Percentiles rank a stretch among this genome's conserved stretches.
Evolutionary conservation across 2,888 invertebrate species (phyloP).

Genomic region (Drosophila phalerata): DNA sequence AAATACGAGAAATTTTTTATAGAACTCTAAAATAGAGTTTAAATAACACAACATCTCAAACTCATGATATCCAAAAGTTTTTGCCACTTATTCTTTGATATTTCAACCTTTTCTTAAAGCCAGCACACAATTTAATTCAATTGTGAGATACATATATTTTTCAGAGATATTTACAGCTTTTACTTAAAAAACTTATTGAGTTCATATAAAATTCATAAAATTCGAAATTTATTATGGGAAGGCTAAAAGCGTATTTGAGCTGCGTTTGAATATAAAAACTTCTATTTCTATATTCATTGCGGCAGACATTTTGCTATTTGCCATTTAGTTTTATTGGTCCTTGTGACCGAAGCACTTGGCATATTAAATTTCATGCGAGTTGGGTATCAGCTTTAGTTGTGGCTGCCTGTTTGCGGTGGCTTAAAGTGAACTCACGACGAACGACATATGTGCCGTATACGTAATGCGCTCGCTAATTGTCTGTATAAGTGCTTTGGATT

Average conservation of each 20-base stretch:
- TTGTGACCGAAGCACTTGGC: conserved; percentile 31
- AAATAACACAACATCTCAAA: no score
- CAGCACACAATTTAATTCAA: neutral
- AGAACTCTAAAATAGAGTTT: no score
- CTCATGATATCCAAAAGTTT: neutral
- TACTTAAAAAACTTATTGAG: neutral
- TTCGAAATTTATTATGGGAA: neutral
- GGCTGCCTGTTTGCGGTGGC: conserved; percentile 18
- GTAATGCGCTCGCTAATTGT: conserved; percentile 49
- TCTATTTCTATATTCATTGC: conserved; percentile 30
- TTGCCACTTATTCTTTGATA: no score
- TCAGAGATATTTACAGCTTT: neutral
- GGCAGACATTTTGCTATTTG: conserved; percentile 35
- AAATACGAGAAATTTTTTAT: no score
- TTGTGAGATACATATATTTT: no score
- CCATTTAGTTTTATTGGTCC: conserved; percentile 49
- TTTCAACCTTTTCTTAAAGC: no score
- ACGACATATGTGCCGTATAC: conserved; percentile 25
- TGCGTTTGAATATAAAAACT: conserved; percentile 1
- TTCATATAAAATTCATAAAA: neutral
- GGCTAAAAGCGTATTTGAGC: conserved; percentile 21
- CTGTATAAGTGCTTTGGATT: conserved; percentile 40
- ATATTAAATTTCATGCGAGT: conserved; percentile 42
- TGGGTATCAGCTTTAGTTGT: conserved; percentile 17
- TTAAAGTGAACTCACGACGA: conserved; percentile 9